Evolutionary conservation across 2,888 invertebrate species (phyloP).

Genomic region (Drosophila phalerata): DNA sequence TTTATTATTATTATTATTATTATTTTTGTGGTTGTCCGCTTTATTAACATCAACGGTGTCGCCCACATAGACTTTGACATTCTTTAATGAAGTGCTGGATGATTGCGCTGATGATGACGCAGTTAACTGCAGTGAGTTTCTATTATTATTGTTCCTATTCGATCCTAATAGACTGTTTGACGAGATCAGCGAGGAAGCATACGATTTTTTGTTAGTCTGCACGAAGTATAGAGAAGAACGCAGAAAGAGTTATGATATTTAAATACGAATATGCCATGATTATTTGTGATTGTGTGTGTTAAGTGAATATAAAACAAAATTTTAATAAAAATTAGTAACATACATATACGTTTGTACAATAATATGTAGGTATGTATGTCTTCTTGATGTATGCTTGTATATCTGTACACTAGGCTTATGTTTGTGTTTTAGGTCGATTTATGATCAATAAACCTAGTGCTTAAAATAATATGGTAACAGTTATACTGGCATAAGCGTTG

Average conservation of each 20-base stretch:
- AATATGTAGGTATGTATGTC: slow-evolving; percentile 3
- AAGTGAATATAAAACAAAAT: slow-evolving; percentile 7
- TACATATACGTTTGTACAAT: slow-evolving; percentile 6
- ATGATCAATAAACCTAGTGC: slow-evolving; percentile 42
- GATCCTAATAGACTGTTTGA: slow-evolving; percentile 85
- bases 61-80: slow-evolving; percentile 80
- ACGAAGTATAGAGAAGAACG: slow-evolving; percentile 73
- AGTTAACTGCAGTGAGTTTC: slow-evolving; percentile 83
- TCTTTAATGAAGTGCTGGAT: slow-evolving; percentile 72
- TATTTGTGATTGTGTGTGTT: slow-evolving; percentile 18
- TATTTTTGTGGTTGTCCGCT: slow-evolving; percentile 57
- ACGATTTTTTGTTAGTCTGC: slow-evolving; percentile 86
- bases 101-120: slow-evolving; percentile 59
- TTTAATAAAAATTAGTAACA: too few species aligned
- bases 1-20: slow-evolving; percentile 48
- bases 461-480: slow-evolving; percentile 22
- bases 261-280: slow-evolving; percentile 51
- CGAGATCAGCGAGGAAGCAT: slow-evolving; percentile 85
- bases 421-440: slow-evolving; percentile 4
- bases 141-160: slow-evolving; percentile 81
- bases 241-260: slow-evolving; percentile 61
- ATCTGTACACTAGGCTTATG: slow-evolving; percentile 27
- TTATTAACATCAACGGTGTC: slow-evolving; percentile 68
- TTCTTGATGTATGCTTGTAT: background rate
- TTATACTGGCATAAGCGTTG: slow-evolving; percentile 59